Evolutionary conservation across 2,113 vertebrate species (phyloP).

Genomic region (Chamaea fasciata): DNA sequence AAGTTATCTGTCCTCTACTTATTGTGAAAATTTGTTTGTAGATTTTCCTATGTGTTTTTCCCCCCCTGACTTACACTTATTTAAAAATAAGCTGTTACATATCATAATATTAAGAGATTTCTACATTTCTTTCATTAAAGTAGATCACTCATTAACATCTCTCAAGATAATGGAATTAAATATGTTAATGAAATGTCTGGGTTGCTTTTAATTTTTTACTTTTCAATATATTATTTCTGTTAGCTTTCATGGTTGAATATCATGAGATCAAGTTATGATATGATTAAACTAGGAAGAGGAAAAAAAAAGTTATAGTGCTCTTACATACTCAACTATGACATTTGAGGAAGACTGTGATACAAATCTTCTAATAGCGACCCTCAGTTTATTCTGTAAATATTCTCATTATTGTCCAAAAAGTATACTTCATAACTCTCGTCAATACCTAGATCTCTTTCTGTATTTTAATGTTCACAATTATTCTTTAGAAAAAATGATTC

Average conservation of each 20-base stretch:
- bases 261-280: background rate
- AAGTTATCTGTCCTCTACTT: background rate
- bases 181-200: background rate
- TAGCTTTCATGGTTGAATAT: background rate
- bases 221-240: background rate
- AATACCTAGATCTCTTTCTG: background rate
- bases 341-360: background rate
- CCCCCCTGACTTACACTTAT: background rate
- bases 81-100: background rate
- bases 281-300: conserved; percentile 6
- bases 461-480: background rate
- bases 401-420: background rate
- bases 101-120: background rate
- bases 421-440: background rate
- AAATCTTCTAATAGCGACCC: background rate
- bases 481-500: background rate
- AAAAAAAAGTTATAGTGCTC: background rate
- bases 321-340: background rate
- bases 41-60: background rate
- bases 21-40: background rate
- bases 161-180: background rate
- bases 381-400: background rate
- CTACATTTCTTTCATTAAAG: background rate
- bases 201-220: background rate
- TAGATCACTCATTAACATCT: background rate